Percentiles rank a stretch among this genome's conserved stretches.
phyloP scores from a whole-genome alignment of 2,888 invertebrate genomes.

The Altica lythri region DNA sequence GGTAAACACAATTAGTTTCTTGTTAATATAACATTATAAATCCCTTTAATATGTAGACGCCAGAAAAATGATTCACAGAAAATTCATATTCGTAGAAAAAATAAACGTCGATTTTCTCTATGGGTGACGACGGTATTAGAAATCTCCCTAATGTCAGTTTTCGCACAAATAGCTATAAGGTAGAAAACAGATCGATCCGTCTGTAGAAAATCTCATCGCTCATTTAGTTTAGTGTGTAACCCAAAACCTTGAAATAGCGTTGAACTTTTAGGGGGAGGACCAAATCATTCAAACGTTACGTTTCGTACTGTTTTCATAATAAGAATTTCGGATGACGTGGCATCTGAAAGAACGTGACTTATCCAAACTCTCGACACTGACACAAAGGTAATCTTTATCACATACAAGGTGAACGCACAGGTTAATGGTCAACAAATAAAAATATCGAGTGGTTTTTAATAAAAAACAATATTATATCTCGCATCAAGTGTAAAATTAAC shows the following conservation, averaged over 20 bases:
- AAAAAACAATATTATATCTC: too few relatives aligned
- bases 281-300: slow-evolving; percentile 9
- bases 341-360: slow-evolving; percentile 19
- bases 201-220: slow-evolving; percentile 18
- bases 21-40: background rate
- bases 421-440: too few relatives aligned
- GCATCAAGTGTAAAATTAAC: too few relatives aligned
- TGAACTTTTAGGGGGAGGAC: slow-evolving; percentile 16
- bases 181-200: slow-evolving; percentile 10
- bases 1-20: background rate
- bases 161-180: slow-evolving; percentile 5
- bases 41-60: background rate
- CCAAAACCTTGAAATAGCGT: slow-evolving; percentile 18
- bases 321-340: slow-evolving; percentile 22
- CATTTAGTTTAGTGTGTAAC: slow-evolving; percentile 11
- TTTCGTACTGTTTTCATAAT: slow-evolving; percentile 11
- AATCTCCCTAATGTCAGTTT: background rate
- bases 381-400: background rate
- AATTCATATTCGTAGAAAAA: slow-evolving; percentile 2
- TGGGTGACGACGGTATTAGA: background rate
- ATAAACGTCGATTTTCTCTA: background rate
- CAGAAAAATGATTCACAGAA: too few relatives aligned
- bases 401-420: background rate
- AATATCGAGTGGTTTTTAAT: too few relatives aligned
- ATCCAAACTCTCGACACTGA: slow-evolving; percentile 16